Conservation (phyloP, 2,113 vertebrate genomes). For the Neodon shergylaensis region DNA sequence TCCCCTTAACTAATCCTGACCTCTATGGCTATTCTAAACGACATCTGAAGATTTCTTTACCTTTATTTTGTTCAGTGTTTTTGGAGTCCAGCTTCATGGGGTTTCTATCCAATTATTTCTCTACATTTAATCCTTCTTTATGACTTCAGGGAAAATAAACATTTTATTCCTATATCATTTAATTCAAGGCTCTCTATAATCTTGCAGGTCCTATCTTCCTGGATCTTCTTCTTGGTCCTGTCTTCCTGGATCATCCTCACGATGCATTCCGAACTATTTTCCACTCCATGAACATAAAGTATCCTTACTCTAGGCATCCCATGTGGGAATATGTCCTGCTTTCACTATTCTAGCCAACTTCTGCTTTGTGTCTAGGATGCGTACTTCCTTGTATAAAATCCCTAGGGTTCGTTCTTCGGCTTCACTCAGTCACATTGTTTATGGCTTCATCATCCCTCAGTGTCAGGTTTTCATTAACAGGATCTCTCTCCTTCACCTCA, state of each 20-base stretch:
- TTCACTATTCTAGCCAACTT: not conserved
- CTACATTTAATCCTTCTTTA: not conserved
- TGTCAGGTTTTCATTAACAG: not conserved
- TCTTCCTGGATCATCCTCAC: not conserved
- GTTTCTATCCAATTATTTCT: not conserved
- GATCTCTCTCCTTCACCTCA: constrained; percentile 4
- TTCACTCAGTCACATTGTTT: not conserved
- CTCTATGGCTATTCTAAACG: not conserved
- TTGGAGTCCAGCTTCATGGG: not conserved
- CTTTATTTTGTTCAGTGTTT: not conserved
- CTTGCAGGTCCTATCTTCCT: not conserved
- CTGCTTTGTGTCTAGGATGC: not conserved
- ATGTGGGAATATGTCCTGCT: not conserved
- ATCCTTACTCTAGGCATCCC: not conserved
- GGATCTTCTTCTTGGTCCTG: not conserved
- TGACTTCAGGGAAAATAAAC: constrained; percentile 5
- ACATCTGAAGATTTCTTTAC: not conserved
- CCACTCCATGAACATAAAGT: not conserved
- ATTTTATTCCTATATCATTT: not conserved
- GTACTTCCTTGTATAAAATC: not conserved
- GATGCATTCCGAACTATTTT: not conserved
- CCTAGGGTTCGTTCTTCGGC: not conserved
- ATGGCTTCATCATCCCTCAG: not conserved
- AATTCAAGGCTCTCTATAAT: not conserved
- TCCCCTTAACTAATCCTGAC: not conserved